Evolutionary conservation across 2,888 invertebrate genomes (phyloP), one percentile per base, ranked within the genome.

Genomic region (Leucophenga maculata): DNA sequence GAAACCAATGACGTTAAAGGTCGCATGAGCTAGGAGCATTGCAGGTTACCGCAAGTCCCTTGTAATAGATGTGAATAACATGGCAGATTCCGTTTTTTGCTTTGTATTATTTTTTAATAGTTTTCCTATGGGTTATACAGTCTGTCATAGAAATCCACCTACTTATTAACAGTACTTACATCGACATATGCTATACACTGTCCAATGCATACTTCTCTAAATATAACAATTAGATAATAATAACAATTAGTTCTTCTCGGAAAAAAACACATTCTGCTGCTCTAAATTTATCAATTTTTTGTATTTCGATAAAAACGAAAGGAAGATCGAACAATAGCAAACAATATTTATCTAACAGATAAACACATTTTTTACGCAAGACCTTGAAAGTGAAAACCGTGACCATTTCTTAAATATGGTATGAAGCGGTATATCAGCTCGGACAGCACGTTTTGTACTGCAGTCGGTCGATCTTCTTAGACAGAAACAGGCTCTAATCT

Each of bases 401-500:
- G 16, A 60, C 60, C 60, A 60, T 60, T 60, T 60, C 22, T 39
- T 39, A 6, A 39, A 39, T 39, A 39, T 9, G n/a, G n/a, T 9
- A 39, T 39, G 8, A 22, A 22, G 26, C 55, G 18, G 39, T 39
- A 32, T 11, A 20, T 39, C 60, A 18, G 60, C 39, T 39, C 16
- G 60, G 18, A 32, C 44, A 39, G 6, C 3, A 16, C 22, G 64
- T 6, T 44, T 39, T 39, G 11, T 39, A 39, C 39, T 11, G 8
- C 39, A 39, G 11, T 6, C 39, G 11, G 39, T 39, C 39, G 39
- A 11, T 11, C 39, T 39, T 39, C 8, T 39, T 48, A 64, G 20
- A 20, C 26, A n/a, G 20, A 18, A n/a, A 60, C 16, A 18, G 44
- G 72, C 59, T 69, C 75, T 77, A 79, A 82, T 82, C 82, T 82